Evolutionary conservation across 2,113 vertebrate genomes (phyloP).

Genomic region (Rhea pennata): DNA sequence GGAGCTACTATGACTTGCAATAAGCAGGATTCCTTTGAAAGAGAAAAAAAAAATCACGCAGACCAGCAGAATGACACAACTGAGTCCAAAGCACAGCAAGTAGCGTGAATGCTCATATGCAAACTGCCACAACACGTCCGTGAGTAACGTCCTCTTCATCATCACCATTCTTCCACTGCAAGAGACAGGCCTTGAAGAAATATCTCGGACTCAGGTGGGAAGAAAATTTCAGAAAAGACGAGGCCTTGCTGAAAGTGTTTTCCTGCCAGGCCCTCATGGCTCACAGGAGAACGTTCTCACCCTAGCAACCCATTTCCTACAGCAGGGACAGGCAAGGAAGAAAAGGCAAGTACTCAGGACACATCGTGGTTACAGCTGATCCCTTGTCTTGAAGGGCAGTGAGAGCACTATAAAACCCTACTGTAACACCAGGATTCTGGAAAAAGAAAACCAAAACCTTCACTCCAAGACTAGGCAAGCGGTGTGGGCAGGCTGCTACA

Average conservation of each 20-base stretch:
- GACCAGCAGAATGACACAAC: not conserved
- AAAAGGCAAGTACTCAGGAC: not conserved
- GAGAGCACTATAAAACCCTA: not conserved
- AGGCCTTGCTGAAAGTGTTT: not conserved
- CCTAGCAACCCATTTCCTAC: not conserved
- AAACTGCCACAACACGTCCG: not conserved
- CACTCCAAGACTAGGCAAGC: not conserved
- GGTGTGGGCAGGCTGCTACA: not conserved
- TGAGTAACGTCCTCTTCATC: not conserved
- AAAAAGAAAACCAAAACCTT: not conserved
- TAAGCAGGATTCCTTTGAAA: not conserved
- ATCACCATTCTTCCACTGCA: not conserved
- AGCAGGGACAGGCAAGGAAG: not conserved
- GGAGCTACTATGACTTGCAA: not conserved
- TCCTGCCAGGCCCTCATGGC: not conserved
- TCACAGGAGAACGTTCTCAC: not conserved
- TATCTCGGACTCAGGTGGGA: not conserved
- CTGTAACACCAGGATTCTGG: not conserved
- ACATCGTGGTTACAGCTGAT: not conserved
- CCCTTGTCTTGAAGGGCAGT: not conserved
- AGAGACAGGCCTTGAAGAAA: not conserved
- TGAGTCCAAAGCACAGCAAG: not conserved
- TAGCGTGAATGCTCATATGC: not conserved
- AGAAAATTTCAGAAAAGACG: not conserved
- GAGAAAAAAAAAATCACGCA: not conserved